Evolutionary conservation across 2,888 invertebrate genomes (phyloP).

Genomic region (Dryococelus australis): DNA sequence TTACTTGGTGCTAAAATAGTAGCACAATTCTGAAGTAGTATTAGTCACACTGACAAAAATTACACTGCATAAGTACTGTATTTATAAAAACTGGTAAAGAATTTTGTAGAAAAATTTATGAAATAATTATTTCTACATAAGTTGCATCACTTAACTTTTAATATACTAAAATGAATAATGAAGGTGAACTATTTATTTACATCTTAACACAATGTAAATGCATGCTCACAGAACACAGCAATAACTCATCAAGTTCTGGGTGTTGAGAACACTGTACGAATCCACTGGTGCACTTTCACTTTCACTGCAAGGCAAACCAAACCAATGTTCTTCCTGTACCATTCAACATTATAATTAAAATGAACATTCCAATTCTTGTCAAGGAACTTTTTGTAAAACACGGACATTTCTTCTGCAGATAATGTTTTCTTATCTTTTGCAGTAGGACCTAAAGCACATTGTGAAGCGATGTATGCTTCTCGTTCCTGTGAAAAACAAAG

Average conservation of each 20-base stretch:
- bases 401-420: conserved; percentile 85
- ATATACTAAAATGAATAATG: too few species aligned
- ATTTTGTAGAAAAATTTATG: too few species aligned
- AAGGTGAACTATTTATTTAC: too few species aligned
- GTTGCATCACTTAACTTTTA: too few species aligned
- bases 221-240: background rate
- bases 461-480: conserved; percentile 54
- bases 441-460: conserved; percentile 41
- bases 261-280: background rate
- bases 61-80: too few species aligned
- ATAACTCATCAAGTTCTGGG: background rate
- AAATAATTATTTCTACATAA: too few species aligned
- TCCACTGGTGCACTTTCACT: conserved; percentile 56
- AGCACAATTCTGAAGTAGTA: too few species aligned
- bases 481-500: conserved; percentile 56
- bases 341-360: conserved; percentile 78
- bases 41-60: too few species aligned
- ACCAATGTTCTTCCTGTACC: conserved; percentile 81
- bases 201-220: too few species aligned
- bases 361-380: conserved; percentile 83
- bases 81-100: too few species aligned
- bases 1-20: too few species aligned
- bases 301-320: conserved; percentile 66
- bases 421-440: conserved; percentile 62
- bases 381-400: conserved; percentile 85